Conservation (phyloP, 2,888 invertebrate species). For the Caenorhabditis sp. region DNA sequence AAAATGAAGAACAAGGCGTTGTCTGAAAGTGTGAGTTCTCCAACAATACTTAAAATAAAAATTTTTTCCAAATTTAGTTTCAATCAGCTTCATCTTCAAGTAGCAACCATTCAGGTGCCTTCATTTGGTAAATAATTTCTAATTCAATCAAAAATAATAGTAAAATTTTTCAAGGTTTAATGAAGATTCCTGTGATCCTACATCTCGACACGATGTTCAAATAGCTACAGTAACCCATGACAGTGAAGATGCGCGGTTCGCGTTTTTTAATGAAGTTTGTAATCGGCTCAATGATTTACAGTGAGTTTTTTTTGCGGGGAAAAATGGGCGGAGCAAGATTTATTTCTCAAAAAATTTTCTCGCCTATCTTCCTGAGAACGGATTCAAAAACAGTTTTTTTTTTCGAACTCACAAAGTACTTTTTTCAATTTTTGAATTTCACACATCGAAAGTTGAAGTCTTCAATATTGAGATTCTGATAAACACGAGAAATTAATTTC, state of each 20-base stretch:
- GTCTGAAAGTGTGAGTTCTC: neutral
- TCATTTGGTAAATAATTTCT: neutral
- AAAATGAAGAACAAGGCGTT: neutral
- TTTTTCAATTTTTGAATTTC: too few species aligned
- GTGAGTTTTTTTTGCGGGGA: conserved; percentile 14
- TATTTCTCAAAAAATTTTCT: too few species aligned
- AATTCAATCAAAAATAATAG: too few species aligned
- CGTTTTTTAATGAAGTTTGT: conserved; percentile 34
- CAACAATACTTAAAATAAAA: neutral
- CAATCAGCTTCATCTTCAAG: neutral
- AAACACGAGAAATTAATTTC: too few species aligned
- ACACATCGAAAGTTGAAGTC: too few species aligned
- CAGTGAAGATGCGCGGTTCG: conserved; percentile 26
- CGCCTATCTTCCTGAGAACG: too few species aligned
- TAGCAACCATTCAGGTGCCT: neutral
- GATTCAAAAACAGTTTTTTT: too few species aligned
- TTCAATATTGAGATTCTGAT: too few species aligned
- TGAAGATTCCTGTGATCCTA: conserved; percentile 20
- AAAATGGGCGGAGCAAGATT: too few species aligned
- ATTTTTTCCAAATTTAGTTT: neutral
- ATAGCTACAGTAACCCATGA: conserved; percentile 27
- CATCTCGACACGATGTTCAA: conserved; percentile 19
- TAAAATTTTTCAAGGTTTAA: conserved; percentile 19
- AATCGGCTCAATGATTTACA: conserved; percentile 16
- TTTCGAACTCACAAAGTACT: too few species aligned